These are phyloP conservation scores for Pollenia amentaria DNA, from an alignment of 2,888 invertebrate genomes.

Conservation along the genomic window DNA sequence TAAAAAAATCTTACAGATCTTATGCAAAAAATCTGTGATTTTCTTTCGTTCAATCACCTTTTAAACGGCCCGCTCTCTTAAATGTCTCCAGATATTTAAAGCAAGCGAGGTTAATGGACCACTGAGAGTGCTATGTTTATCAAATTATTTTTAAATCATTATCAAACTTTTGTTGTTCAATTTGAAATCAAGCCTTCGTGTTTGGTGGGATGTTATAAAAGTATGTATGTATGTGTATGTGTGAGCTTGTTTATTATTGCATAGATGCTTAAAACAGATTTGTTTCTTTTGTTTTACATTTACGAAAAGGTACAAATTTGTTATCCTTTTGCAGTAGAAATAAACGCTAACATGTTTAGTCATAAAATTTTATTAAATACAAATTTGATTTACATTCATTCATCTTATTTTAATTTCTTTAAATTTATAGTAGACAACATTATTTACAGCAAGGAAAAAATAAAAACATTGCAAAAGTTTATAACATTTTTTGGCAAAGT, in stretches of 20 bases:
- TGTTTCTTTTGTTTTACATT: background rate
- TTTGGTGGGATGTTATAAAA: background rate
- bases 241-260: background rate
- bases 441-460: background rate
- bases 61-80: no score
- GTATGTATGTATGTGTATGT: background rate
- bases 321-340: background rate
- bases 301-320: background rate
- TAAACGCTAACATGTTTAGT: background rate
- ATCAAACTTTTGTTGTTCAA: no score
- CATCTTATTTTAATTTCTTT: conserved; percentile 11
- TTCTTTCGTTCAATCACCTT: no score
- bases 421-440: background rate
- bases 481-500: background rate
- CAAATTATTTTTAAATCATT: no score
- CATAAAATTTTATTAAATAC: background rate
- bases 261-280: background rate
- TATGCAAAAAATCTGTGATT: no score
- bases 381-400: conserved; percentile 23
- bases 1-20: no score
- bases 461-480: background rate
- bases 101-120: no score
- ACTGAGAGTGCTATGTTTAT: no score
- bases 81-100: no score
- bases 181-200: background rate